Evolutionary conservation across 35 echinoderm and acorn worm species (phyloP).

Genomic region (Ophiothrix spiculata): DNA sequence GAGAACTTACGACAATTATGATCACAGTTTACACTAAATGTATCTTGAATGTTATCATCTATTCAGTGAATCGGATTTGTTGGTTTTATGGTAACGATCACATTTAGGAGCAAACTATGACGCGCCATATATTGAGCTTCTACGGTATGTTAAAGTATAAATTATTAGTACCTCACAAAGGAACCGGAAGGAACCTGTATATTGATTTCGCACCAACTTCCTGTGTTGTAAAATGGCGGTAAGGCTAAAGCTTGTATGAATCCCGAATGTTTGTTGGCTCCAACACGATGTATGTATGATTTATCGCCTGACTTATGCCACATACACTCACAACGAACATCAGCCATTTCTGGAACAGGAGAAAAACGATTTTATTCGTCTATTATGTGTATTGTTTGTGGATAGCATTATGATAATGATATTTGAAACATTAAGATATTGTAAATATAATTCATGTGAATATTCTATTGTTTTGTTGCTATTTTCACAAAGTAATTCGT

Average conservation of each 20-base stretch:
- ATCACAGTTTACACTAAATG: not conserved
- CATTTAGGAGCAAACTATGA: too few relatives aligned
- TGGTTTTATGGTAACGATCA: too few relatives aligned
- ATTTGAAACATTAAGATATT: too few relatives aligned
- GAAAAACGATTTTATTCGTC: too few relatives aligned
- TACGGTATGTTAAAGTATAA: not conserved
- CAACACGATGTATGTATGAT: not conserved
- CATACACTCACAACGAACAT: slow-evolving; percentile 57
- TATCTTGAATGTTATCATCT: too few relatives aligned
- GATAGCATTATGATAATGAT: too few relatives aligned
- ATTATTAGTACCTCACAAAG: slow-evolving; percentile 38
- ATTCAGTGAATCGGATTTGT: too few relatives aligned
- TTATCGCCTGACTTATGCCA: slow-evolving; percentile 31
- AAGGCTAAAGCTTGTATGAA: slow-evolving; percentile 59
- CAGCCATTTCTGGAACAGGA: slow-evolving; percentile 38
- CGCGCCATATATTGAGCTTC: not conserved
- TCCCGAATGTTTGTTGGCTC: slow-evolving; percentile 11
- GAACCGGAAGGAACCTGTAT: slow-evolving; percentile 49
- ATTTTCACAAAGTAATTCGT: too few relatives aligned
- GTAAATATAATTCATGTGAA: too few relatives aligned
- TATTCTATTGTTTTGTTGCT: too few relatives aligned
- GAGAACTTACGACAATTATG: not conserved
- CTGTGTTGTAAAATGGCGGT: slow-evolving; percentile 66
- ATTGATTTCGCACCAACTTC: slow-evolving; percentile 55
- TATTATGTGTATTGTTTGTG: too few relatives aligned